Percentiles rank a stretch among this genome's conserved stretches.
These are phyloP conservation scores for Brachyhypopomus gauderio DNA, from an alignment of 2,113 vertebrate genomes.

Conservation along the genomic window DNA sequence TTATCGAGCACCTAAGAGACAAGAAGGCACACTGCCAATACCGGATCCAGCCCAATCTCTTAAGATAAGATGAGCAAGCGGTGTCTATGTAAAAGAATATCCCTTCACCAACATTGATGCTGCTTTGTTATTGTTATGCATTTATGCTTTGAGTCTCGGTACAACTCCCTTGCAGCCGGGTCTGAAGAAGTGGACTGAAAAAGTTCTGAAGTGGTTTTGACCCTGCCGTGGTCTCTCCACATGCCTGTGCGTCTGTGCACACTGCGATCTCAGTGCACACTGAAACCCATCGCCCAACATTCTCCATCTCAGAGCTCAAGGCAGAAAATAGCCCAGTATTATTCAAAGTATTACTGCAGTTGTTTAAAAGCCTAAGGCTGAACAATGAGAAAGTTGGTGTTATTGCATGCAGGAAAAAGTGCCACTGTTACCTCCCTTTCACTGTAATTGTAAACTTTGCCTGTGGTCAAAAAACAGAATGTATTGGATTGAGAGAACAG, in stretches of 20 bases:
- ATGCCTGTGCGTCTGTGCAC: slow-evolving; percentile 9
- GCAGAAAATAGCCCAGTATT: slow-evolving; percentile 8
- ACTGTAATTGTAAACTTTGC: slow-evolving; percentile 17
- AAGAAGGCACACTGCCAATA: too few species aligned
- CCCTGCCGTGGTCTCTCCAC: slow-evolving; percentile 9
- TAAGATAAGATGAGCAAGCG: too few species aligned
- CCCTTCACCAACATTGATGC: too few species aligned
- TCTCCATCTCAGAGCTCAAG: not conserved
- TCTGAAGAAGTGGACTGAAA: not conserved
- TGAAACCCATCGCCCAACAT: not conserved
- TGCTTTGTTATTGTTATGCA: too few species aligned
- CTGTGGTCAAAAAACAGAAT: slow-evolving; percentile 3
- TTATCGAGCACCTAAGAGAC: too few species aligned
- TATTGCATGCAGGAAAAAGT: not conserved
- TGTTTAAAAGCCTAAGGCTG: too few species aligned
- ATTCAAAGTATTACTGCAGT: not conserved
- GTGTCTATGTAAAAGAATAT: too few species aligned
- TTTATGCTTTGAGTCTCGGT: not conserved
- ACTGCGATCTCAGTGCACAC: not conserved
- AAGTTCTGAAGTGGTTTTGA: not conserved
- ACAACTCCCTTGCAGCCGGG: not conserved
- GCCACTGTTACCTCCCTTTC: not conserved
- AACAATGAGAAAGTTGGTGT: too few species aligned
- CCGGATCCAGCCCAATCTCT: too few species aligned
- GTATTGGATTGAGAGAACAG: not conserved